These are phyloP conservation scores for Notiomystis cincta DNA, from an alignment of 2,113 vertebrate species.

Conservation along the genomic window DNA sequence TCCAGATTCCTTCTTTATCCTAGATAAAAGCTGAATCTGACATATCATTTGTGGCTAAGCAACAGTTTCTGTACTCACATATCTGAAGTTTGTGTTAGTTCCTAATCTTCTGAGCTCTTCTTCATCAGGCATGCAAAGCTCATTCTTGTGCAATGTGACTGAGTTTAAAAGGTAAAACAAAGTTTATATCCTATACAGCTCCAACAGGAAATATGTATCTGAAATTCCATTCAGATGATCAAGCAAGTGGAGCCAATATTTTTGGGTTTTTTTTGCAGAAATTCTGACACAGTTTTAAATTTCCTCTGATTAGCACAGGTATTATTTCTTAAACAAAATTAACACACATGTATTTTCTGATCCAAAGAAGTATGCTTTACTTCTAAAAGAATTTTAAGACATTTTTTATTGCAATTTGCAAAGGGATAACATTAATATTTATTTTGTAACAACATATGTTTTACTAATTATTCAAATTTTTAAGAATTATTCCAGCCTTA, in stretches of 20 bases:
- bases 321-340: not conserved
- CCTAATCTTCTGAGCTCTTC: constrained; percentile 59
- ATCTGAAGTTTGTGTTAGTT: constrained; percentile 19
- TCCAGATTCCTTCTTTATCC: constrained; percentile 62
- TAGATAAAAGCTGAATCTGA: constrained; percentile 60
- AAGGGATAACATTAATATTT: not conserved
- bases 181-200: not conserved
- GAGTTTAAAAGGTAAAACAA: constrained; percentile 9
- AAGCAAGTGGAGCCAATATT: not conserved
- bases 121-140: constrained; percentile 63
- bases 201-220: not conserved
- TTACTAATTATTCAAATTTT: not conserved
- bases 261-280: not conserved
- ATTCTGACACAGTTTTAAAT: not conserved
- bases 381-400: not conserved
- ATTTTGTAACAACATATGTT: not conserved
- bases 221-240: not conserved
- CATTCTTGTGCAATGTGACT: constrained; percentile 36
- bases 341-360: not conserved
- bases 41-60: constrained; percentile 55
- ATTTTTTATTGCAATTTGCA: not conserved
- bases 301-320: not conserved
- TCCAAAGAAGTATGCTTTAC: not conserved
- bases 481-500: not conserved
- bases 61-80: constrained; percentile 15